These are phyloP conservation scores for Sabellastarte sp. DNA, from an alignment of 2,888 invertebrate genomes.

Conservation along the genomic window DNA sequence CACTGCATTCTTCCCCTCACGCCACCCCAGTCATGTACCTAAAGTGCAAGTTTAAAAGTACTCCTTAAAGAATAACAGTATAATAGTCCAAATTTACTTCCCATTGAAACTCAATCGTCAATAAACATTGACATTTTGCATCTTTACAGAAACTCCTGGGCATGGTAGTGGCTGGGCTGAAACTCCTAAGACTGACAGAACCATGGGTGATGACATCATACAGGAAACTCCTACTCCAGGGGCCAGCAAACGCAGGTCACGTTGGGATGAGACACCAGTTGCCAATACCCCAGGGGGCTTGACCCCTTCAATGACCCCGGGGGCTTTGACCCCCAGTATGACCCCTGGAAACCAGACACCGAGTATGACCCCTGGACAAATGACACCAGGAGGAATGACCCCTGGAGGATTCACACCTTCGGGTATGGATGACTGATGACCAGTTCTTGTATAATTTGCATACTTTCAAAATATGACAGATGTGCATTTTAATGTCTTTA, in stretches of 20 bases:
- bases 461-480: too few relatives aligned
- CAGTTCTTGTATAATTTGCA: too few relatives aligned
- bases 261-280: constrained; percentile 98
- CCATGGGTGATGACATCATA: constrained; percentile 62
- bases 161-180: constrained; percentile 98
- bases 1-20: too few relatives aligned
- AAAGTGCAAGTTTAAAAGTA: too few relatives aligned
- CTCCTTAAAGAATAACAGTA: too few relatives aligned
- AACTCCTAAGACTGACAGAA: constrained; percentile 91
- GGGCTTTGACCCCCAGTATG: constrained; percentile 44
- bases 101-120: too few relatives aligned
- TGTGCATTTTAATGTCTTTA: too few relatives aligned
- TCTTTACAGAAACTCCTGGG: constrained; percentile 84
- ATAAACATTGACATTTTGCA: too few relatives aligned
- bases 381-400: constrained; percentile 42
- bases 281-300: constrained; percentile 61
- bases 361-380: constrained; percentile 27
- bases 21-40: too few relatives aligned
- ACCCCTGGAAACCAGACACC: constrained; percentile 44
- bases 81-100: too few relatives aligned
- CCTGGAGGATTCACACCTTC: constrained; percentile 58
- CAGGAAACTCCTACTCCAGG: constrained; percentile 92
- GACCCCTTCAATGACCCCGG: constrained; percentile 40
- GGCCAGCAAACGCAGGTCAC: constrained; percentile 88
- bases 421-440: too few relatives aligned